Evolutionary conservation across 2,113 vertebrate genomes (phyloP).

Genomic region (Scomber scombrus): DNA sequence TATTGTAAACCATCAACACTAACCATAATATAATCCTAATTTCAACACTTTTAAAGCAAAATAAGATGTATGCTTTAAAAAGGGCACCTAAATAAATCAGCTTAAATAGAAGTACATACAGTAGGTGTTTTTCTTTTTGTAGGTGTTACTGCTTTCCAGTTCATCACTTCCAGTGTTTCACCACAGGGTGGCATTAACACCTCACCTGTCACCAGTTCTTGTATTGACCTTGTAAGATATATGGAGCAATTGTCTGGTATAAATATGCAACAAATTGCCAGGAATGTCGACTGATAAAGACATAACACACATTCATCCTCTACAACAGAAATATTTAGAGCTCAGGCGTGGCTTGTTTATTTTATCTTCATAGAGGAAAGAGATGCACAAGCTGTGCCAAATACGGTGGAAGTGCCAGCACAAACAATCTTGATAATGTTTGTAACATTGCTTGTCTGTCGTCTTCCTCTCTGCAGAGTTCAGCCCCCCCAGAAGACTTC

Average conservation of each 20-base stretch:
- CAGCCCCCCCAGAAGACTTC: slow-evolving; percentile 91
- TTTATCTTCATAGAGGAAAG: slow-evolving; percentile 35
- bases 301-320: slow-evolving; percentile 1
- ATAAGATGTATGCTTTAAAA: neutral
- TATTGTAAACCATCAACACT: neutral
- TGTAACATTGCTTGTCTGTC: slow-evolving; percentile 38
- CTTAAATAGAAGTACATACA: too few species aligned
- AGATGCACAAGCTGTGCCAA: slow-evolving; percentile 4
- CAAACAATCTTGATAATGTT: slow-evolving; percentile 14
- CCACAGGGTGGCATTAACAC: slow-evolving; percentile 68
- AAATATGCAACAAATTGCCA: slow-evolving; percentile 12
- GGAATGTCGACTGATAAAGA: slow-evolving; percentile 41
- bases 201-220: neutral
- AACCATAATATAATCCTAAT: neutral
- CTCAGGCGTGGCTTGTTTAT: slow-evolving; percentile 14
- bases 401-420: slow-evolving; percentile 5
- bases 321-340: slow-evolving; percentile 27
- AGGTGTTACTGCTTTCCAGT: neutral
- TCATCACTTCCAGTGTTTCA: slow-evolving; percentile 11
- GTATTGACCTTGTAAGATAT: neutral
- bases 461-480: slow-evolving; percentile 85
- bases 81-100: neutral
- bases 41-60: neutral
- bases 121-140: neutral
- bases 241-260: neutral